Conservation (phyloP, 1,140 invertebrate species). For the Eueides isabella region DNA sequence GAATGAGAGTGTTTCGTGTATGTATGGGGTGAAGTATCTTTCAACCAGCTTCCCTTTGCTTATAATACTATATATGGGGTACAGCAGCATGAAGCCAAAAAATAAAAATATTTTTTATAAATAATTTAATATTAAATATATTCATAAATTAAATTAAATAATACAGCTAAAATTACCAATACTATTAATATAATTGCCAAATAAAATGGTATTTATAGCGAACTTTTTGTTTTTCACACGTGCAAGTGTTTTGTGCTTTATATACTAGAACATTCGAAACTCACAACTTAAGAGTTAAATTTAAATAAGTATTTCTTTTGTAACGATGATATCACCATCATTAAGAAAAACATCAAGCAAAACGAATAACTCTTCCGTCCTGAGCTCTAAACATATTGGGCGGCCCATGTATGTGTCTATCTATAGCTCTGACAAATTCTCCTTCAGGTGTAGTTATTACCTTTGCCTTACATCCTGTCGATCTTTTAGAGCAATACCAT, state of each 20-base stretch:
- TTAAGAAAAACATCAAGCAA: background rate
- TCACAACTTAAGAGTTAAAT: background rate
- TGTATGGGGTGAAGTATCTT: too few species aligned
- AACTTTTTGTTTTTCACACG: too few species aligned
- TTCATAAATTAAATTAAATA: background rate
- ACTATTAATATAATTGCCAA: too few species aligned
- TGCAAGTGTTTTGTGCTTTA: background rate
- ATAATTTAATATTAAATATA: background rate
- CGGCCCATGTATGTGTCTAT: conserved; percentile 27
- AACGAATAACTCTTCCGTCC: conserved; percentile 15
- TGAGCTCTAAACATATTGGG: conserved; percentile 13
- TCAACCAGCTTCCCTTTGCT: too few species aligned
- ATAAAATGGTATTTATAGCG: too few species aligned
- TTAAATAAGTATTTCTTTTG: too few species aligned
- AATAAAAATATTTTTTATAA: background rate
- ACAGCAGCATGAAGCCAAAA: too few species aligned
- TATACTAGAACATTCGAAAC: background rate
- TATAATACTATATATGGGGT: too few species aligned
- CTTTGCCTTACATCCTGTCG: conserved; percentile 30
- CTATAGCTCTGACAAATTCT: background rate
- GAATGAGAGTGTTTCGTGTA: too few species aligned
- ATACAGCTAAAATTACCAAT: background rate
- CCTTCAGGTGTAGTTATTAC: conserved; percentile 17
- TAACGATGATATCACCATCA: background rate
- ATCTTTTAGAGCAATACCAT: conserved; percentile 39